Evolutionary conservation across 2,113 vertebrate genomes (phyloP), one percentile per base, ranked within the genome.

Genomic region (Trematocara zebra): DNA sequence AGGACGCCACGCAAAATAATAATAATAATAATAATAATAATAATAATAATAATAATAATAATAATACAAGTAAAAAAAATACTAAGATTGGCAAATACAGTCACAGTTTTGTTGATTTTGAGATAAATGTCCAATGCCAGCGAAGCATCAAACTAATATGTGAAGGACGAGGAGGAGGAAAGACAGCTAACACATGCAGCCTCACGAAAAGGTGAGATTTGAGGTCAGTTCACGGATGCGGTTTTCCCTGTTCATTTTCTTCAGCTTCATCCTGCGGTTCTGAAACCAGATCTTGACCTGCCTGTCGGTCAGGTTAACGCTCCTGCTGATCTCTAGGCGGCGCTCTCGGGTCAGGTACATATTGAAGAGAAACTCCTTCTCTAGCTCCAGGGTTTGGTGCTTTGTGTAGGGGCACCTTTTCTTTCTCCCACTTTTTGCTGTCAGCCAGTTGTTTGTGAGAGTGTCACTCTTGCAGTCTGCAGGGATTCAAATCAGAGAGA

Each of bases 281-380:
- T 99, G 98, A 96, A 99, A 99, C 99, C 99, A 99, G 94, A 99
- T 99, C 97, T 99, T 99, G 96, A 99, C 99, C 97, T 99, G 99
- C 96, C 99, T 98, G 97, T 99, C 99, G 96, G 97, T 98, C 96
- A 99, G 98, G 97, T 99, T 99, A 96, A 99, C 98, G 94, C 98
- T 97, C 97, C 98, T 97, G 97, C 98, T 99, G 97, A 99, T 99
- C 98, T 99, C 99, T 98, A 99, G 98, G 96, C 99, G 99, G 98
- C 99, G 99, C 98, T 99, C 99, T 96, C 99, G 98, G 97, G 98
- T 99, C 97, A 99, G 97, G 96, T 99, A 99, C 99, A 99, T 99
- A 96, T 99, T 99, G 97, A 99, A 99, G 93, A 99, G 98, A 96
- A 99, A 99, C 93, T 99, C 99, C 95, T 99, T 99, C 94, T 99